Base-by-base conservation (phyloP, 2,888 invertebrate genomes). In the Hydraecia micacea region DNA sequence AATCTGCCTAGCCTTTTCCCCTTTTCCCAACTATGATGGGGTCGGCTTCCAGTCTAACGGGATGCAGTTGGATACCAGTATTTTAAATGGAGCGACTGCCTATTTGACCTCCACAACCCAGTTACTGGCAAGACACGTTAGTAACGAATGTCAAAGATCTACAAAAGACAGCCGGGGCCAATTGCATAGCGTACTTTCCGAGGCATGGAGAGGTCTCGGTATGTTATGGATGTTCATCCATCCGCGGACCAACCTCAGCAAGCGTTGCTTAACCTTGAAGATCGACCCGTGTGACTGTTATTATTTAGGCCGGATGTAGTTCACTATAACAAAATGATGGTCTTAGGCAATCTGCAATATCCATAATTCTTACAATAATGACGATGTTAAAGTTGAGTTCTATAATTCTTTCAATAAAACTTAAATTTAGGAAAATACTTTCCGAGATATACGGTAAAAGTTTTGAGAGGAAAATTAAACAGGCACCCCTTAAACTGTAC, bases 401-500 rank as follows among this genome's bases (percentile, higher is more conserved):
- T 79, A 89, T 87, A 89, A 85, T 84, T 87, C 80, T 87, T 89
- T 88, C 80, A 87, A 88, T 89, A 86, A 86, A 84, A 86, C 79
- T 87, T 86, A 77, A 85, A 87, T 89, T 89, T 89, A 81, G 76
- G 85, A 87, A 87, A 88, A 86, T 88, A 81, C 83, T 87, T 87
- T 77, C 73, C 58, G 36, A 83, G 86, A 89, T 87, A 87, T 88
- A 88, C 86, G 83, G 83, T 85, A 71, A 82, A 88, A 88, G 89
- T 88, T 88, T 87, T 83, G 81, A 87, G 86, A 86, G 79, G 86
- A 87, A 89, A 88, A 87, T 88, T 88, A 88, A 88, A 88, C 87
- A 88, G 77, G 73, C 82, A 77, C 80, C 80, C 76, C 86, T 85
- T 76, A 87, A 87, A 87, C 78, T 85, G 84, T 86, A 80, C 72